Evolutionary conservation across 2,888 invertebrate genomes (phyloP).

Genomic region (Timandra comae): DNA sequence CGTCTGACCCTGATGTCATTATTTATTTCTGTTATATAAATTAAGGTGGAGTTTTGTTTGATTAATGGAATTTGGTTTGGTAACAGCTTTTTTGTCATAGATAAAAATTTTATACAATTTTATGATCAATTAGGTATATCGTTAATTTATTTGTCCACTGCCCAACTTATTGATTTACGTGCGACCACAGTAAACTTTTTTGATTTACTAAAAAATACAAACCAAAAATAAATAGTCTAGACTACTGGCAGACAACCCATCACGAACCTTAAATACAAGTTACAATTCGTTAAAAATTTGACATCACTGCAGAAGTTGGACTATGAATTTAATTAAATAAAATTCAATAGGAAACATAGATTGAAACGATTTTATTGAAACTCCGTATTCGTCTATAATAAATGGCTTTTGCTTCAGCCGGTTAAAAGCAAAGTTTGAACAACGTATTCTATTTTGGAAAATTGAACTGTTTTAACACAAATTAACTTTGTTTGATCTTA

Average conservation of each 20-base stretch:
- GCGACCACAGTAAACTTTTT: no score
- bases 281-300: constrained; percentile 10
- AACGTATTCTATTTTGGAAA: constrained; percentile 53
- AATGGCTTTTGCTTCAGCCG: constrained; percentile 47
- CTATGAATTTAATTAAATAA: constrained; percentile 44
- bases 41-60: no score
- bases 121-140: no score
- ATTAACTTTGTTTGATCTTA: constrained; percentile 19
- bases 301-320: constrained; percentile 12
- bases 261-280: constrained; percentile 5
- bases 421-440: constrained; percentile 61
- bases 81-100: no score
- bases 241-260: background rate
- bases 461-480: constrained; percentile 24
- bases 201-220: constrained; percentile 1
- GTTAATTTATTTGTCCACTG: constrained; percentile 1
- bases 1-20: no score
- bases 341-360: constrained; percentile 48
- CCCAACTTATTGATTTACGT: no score
- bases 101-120: no score
- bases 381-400: constrained; percentile 42
- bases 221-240: constrained; percentile 4
- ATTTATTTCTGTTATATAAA: no score
- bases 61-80: no score
- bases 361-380: constrained; percentile 50